phyloP scores from a whole-genome alignment of 1,140 invertebrate species.

The Leptinotarsa undecemlineata region DNA sequence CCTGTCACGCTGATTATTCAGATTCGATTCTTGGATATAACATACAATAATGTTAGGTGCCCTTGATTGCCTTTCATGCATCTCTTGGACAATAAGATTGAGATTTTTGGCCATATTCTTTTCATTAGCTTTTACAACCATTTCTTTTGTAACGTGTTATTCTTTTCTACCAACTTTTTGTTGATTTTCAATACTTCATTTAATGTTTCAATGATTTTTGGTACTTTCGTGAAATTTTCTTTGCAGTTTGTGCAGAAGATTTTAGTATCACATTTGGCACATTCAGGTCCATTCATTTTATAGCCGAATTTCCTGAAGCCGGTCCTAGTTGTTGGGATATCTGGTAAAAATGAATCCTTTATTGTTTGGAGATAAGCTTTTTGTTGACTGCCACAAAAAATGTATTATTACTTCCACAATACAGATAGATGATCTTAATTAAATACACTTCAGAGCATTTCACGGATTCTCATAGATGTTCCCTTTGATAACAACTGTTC shows the following conservation, averaged over 20 bases:
- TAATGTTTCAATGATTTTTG: not conserved
- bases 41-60: not conserved
- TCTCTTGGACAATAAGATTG: not conserved
- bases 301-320: too few species aligned
- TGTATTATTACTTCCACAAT: too few species aligned
- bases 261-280: too few species aligned
- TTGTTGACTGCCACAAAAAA: too few species aligned
- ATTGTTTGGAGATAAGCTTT: too few species aligned
- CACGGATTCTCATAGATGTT: too few species aligned
- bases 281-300: too few species aligned
- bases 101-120: not conserved
- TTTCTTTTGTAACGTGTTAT: not conserved
- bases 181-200: conserved; percentile 10
- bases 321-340: too few species aligned
- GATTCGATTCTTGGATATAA: conserved; percentile 8
- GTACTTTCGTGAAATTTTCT: conserved; percentile 12
- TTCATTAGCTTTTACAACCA: not conserved
- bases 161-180: conserved; percentile 2
- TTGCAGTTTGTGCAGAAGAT: conserved; percentile 3
- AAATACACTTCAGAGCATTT: too few species aligned
- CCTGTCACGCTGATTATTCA: not conserved
- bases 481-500: too few species aligned
- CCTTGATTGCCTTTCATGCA: not conserved
- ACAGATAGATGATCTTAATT: too few species aligned
- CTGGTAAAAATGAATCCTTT: too few species aligned